Percentiles rank a stretch among this genome's conserved stretches.
These are phyloP conservation scores for Potamarius usumacintae DNA, from an alignment of 2,113 vertebrate species.

Conservation along the genomic window DNA sequence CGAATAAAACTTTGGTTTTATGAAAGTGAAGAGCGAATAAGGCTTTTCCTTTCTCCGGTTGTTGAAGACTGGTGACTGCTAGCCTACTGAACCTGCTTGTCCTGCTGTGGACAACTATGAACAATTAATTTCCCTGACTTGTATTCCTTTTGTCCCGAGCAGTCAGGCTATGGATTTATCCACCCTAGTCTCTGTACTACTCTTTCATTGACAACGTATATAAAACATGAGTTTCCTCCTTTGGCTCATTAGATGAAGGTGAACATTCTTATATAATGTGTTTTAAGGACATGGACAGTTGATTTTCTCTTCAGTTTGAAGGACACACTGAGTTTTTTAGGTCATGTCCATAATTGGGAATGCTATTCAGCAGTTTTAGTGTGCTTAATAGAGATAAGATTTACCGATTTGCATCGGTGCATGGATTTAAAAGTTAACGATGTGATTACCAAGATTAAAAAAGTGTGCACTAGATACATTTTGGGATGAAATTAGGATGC, in stretches of 20 bases:
- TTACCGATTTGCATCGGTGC: no score
- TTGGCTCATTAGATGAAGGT: not conserved
- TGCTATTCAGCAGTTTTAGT: not conserved
- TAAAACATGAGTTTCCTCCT: not conserved
- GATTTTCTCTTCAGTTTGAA: not conserved
- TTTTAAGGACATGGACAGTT: no score
- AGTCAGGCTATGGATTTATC: not conserved
- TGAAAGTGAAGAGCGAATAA: not conserved
- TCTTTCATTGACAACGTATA: not conserved
- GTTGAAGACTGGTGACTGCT: not conserved
- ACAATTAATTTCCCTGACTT: not conserved
- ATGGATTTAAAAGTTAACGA: no score
- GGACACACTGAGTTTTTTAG: not conserved
- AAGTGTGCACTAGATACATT: no score
- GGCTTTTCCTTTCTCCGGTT: not conserved
- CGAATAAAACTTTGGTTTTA: not conserved
- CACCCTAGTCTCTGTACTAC: not conserved
- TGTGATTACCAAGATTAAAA: no score
- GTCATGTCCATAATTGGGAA: not conserved
- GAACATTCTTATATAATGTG: not conserved
- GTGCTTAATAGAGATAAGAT: no score
- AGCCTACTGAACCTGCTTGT: not conserved
- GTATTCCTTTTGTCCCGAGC: not conserved
- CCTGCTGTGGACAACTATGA: not conserved
- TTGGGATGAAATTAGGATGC: no score